Evolutionary conservation across 2,113 vertebrate species (phyloP).

Genomic region (Tyto alba): DNA sequence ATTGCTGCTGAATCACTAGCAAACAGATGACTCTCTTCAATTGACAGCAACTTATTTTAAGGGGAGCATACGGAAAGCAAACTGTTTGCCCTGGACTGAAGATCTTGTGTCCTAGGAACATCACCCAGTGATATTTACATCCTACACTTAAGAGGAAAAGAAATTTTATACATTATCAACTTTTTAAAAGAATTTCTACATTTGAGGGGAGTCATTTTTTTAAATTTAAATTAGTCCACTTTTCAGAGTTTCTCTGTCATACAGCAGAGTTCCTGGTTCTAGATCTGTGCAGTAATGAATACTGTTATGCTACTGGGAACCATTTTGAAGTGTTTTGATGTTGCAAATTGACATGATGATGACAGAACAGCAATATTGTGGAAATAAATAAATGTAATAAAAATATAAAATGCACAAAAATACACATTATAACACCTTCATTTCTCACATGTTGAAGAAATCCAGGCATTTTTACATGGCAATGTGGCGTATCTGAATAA

Average conservation of each 20-base stretch:
- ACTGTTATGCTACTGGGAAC: neutral
- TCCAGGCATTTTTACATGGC: neutral
- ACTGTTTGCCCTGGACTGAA: neutral
- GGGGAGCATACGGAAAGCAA: neutral
- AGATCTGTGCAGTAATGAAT: neutral
- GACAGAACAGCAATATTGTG: neutral
- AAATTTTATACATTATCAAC: neutral
- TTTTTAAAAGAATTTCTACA: neutral
- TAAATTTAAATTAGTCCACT: neutral
- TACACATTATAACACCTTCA: neutral
- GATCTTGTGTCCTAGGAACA: neutral
- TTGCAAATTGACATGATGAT: neutral
- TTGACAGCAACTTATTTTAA: neutral
- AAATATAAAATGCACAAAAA: neutral
- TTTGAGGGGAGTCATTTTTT: neutral
- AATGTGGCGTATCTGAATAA: neutral
- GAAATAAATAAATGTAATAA: neutral
- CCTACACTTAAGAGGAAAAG: neutral
- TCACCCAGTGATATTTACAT: neutral
- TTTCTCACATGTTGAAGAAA: neutral
- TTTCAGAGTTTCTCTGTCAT: neutral
- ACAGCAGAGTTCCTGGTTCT: neutral
- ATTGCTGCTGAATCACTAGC: neutral
- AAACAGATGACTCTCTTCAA: neutral
- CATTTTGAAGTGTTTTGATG: neutral